phyloP scores from a whole-genome alignment of 2,797 vertebrate genomes.

The Meriones psammophilus region DNA sequence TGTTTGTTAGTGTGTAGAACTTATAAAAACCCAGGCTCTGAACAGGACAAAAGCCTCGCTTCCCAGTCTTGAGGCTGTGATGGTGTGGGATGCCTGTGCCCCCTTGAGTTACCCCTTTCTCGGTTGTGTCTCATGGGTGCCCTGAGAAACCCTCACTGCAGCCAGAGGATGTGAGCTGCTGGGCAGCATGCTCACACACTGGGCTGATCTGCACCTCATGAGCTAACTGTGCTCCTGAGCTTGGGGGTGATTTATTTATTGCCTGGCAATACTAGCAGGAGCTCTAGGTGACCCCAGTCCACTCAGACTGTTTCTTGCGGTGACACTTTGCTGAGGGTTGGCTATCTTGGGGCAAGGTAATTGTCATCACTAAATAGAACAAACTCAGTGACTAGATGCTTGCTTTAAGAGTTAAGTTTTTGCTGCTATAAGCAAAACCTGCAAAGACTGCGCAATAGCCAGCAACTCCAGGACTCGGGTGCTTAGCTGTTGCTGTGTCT shows the following conservation, averaged over 20 bases:
- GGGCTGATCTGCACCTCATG: constrained; percentile 32
- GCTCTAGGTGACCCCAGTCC: constrained; percentile 1
- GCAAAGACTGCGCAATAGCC: neutral
- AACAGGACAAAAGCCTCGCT: constrained; percentile 51
- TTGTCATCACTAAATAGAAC: constrained; percentile 31
- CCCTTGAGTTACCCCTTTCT: constrained; percentile 56
- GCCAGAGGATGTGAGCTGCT: neutral
- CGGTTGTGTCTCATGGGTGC: constrained; percentile 32
- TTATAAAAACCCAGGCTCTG: constrained; percentile 36
- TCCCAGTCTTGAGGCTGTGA: constrained; percentile 54
- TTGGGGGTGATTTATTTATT: neutral
- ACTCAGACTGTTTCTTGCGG: constrained; percentile 22
- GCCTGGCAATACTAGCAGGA: neutral
- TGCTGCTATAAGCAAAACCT: constrained; percentile 35
- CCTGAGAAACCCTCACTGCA: neutral
- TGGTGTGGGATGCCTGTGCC: neutral
- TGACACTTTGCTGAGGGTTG: constrained; percentile 11
- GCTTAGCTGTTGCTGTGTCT: neutral
- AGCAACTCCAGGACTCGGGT: neutral
- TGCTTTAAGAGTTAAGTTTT: constrained; percentile 50
- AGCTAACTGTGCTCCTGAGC: neutral
- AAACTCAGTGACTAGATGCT: neutral
- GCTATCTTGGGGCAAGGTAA: neutral
- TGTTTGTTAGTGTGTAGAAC: constrained; percentile 49
- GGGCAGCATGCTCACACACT: constrained; percentile 21